Conservation (phyloP, 2,797 vertebrate genomes). For the Novumbra hubbsi region DNA sequence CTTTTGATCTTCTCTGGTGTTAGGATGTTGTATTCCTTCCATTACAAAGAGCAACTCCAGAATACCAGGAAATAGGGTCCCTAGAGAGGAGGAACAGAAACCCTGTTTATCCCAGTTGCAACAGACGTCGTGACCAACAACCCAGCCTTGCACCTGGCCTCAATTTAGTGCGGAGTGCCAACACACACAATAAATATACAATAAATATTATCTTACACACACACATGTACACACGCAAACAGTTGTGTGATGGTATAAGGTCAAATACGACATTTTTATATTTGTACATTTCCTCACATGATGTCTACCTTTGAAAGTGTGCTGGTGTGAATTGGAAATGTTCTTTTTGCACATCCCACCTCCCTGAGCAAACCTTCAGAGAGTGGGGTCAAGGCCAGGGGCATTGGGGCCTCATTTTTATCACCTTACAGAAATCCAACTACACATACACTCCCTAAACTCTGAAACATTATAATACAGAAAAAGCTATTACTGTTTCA, state of each 20-base stretch:
- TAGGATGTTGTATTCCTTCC: conserved; percentile 66
- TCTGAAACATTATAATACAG: background rate
- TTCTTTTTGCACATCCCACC: too few species aligned
- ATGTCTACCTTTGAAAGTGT: background rate
- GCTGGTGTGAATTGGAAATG: too few species aligned
- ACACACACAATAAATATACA: conserved; percentile 8
- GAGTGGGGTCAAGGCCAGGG: too few species aligned
- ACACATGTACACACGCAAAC: conserved; percentile 23
- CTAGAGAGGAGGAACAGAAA: conserved; percentile 62
- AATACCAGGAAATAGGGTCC: conserved; percentile 67
- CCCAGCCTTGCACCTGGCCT: conserved; percentile 69
- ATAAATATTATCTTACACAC: background rate
- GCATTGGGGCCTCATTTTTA: background rate
- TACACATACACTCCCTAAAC: background rate
- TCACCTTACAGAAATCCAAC: background rate
- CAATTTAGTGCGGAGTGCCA: conserved; percentile 54
- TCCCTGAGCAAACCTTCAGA: too few species aligned
- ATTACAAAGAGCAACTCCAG: conserved; percentile 57
- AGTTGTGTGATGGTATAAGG: background rate
- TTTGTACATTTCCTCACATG: too few species aligned
- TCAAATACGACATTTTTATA: too few species aligned
- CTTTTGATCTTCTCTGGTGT: conserved; percentile 65
- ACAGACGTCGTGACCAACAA: conserved; percentile 54
- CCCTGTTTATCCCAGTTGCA: conserved; percentile 69
- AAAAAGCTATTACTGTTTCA: background rate